phyloP scores from a whole-genome alignment of 2,797 vertebrate genomes.

The Schizopygopsis malacanthus region DNA sequence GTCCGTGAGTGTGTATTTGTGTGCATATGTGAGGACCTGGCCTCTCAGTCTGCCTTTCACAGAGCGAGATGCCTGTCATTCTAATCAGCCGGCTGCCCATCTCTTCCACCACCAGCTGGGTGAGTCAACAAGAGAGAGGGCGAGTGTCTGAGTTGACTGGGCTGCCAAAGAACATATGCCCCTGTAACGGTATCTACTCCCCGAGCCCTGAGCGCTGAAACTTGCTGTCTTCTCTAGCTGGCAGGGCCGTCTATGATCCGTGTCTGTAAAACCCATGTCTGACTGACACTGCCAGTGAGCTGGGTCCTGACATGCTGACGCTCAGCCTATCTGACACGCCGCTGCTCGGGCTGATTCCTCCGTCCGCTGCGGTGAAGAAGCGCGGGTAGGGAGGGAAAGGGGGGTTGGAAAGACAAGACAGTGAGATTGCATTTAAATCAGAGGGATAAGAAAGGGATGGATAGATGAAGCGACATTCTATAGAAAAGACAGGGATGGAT shows the following conservation, averaged over 20 bases:
- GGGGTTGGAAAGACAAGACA: not conserved
- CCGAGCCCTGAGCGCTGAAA: slow-evolving; percentile 62
- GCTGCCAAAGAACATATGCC: slow-evolving; percentile 80
- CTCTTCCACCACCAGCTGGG: slow-evolving; percentile 69
- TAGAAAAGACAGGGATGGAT: not conserved
- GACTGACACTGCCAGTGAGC: slow-evolving; percentile 79
- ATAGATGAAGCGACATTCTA: not conserved
- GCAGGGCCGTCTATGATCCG: slow-evolving; percentile 66
- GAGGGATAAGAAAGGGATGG: not conserved
- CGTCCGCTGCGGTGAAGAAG: slow-evolving; percentile 7
- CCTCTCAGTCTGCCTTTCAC: slow-evolving; percentile 59
- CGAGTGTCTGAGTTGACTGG: slow-evolving; percentile 55
- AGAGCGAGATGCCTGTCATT: slow-evolving; percentile 76
- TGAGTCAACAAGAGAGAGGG: slow-evolving; percentile 56
- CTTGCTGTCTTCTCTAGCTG: slow-evolving; percentile 69
- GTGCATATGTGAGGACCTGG: slow-evolving; percentile 50
- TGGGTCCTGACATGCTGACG: slow-evolving; percentile 67
- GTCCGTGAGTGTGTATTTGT: slow-evolving; percentile 32
- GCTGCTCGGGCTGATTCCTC: slow-evolving; percentile 25
- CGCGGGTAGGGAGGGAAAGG: not conserved
- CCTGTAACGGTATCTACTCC: slow-evolving; percentile 76
- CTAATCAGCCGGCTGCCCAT: slow-evolving; percentile 73
- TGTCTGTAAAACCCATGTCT: slow-evolving; percentile 67
- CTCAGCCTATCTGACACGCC: slow-evolving; percentile 71
- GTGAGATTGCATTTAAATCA: not conserved